Evolutionary conservation across 2,888 invertebrate genomes (phyloP), one percentile per base, ranked within the genome.

Genomic region (Ormyrus nitidulus): DNA sequence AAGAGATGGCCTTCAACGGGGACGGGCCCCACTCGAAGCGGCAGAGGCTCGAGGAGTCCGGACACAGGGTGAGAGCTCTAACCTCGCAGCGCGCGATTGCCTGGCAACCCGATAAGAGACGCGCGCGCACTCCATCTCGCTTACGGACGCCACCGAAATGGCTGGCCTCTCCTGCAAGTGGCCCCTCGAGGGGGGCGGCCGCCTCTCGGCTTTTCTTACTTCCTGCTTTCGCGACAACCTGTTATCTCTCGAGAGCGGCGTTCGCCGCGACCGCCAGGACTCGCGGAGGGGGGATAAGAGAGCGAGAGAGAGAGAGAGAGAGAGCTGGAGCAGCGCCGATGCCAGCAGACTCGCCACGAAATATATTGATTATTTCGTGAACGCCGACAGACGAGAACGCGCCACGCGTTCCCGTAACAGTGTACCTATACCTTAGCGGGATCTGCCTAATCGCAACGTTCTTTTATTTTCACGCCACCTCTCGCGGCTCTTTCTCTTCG

Each of bases 21-120:
- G 91, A 91, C 86, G 91, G 91, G 82, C 91, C 91, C 81, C 90
- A 91, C 85, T 91, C 91, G 70, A 91, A 91, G 86, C 89, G 91
- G 85, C 91, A 90, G 83, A 88, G 91, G 80, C 88, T 90, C 85
- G 90, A 90, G 83, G 90, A 90, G 84, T 88, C 90, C 68, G 89
- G 90, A 69, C 90, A 90, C 86, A 87, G 90, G 87, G 90, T 90
- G 83, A 89, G 89, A 85, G 46, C 51, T 51, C 48, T 53, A 64
- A 73, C 49, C 73, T 62, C 11, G 9, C 54, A 19, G 51, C 19
- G 34, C 34, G 34, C 46, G 71, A 62, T 64, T 73, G 75, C 66
- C 51, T 75, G 75, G 66, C 66, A 66, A 66, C 75, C 66, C 80
- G 82, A 76, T 58, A 58, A 58, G 58, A 13, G 49, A 56, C 48